A percentile compares a stretch with the other conserved stretches of the same genome.
phyloP scores from a whole-genome alignment of 2,888 invertebrate species.

The Eudasyphora cyanicolor region DNA sequence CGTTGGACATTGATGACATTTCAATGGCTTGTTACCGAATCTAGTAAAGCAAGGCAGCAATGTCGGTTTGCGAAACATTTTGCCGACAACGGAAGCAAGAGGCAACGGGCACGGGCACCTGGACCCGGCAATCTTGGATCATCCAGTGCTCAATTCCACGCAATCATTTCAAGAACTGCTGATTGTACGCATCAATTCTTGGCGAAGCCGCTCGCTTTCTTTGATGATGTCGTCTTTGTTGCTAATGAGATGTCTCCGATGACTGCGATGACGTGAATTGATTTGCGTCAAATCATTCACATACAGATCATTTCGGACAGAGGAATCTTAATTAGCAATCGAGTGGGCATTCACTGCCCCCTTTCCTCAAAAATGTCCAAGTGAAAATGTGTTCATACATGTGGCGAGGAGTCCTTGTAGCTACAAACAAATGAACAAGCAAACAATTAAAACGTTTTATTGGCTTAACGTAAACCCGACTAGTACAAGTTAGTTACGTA shows the following conservation, averaged over 20 bases:
- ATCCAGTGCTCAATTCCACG: background rate
- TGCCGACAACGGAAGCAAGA: conserved; percentile 47
- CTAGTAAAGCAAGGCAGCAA: conserved; percentile 44
- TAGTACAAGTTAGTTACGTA: conserved; percentile 47
- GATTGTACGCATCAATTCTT: conserved; percentile 1
- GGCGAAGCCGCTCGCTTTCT: conserved; percentile 28
- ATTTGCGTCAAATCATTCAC: conserved; percentile 25
- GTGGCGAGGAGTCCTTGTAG: conserved; percentile 32
- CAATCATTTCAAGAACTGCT: conserved; percentile 14
- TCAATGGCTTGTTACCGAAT: conserved; percentile 56
- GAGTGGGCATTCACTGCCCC: background rate
- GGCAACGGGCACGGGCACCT: background rate
- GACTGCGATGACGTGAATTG: conserved; percentile 32
- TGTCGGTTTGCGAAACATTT: conserved; percentile 41
- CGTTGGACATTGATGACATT: conserved; percentile 58
- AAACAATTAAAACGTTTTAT: conserved; percentile 64
- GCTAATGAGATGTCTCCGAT: conserved; percentile 50
- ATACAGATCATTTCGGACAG: conserved; percentile 16
- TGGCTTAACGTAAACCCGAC: conserved; percentile 50
- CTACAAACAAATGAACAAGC: conserved; percentile 34
- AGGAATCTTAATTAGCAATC: conserved; percentile 33
- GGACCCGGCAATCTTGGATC: background rate
- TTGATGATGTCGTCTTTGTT: conserved; percentile 48
- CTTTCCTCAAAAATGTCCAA: background rate
- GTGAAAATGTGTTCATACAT: background rate